Conservation (phyloP, 2,888 invertebrate species). For the Lithophane ornitopus region DNA sequence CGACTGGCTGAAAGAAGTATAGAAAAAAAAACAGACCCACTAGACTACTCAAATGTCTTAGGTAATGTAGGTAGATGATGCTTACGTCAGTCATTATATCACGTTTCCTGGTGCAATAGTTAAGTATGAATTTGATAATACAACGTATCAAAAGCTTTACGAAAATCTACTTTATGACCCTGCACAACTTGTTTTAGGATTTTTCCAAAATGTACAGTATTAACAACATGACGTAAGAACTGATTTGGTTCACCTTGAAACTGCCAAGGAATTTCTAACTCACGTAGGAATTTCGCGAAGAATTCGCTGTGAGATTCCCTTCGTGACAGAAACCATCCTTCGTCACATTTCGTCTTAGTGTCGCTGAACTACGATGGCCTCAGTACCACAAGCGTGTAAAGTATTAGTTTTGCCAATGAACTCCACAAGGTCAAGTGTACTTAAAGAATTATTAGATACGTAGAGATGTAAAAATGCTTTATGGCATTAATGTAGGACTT, state of each 20-base stretch:
- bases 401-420: constrained; percentile 78
- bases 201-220: not conserved
- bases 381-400: constrained; percentile 46
- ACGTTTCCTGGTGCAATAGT: not conserved
- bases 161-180: not conserved
- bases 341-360: constrained; percentile 62
- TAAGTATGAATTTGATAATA: not conserved
- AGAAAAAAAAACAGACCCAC: not conserved
- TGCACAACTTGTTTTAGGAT: not conserved
- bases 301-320: constrained; percentile 43
- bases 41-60: not conserved
- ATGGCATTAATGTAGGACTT: constrained; percentile 47
- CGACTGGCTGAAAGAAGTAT: not conserved
- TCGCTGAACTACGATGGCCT: constrained; percentile 68
- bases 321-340: constrained; percentile 43
- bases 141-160: not conserved
- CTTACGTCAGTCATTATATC: not conserved
- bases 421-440: constrained; percentile 70
- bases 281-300: constrained; percentile 25
- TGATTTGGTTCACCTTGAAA: constrained; percentile 22
- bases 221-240: constrained; percentile 9
- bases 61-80: not conserved
- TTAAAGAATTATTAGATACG: constrained; percentile 64
- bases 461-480: constrained; percentile 37
- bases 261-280: constrained; percentile 33